Conservation (phyloP, 2,113 vertebrate species). For the Leptobrachium leishanense region DNA sequence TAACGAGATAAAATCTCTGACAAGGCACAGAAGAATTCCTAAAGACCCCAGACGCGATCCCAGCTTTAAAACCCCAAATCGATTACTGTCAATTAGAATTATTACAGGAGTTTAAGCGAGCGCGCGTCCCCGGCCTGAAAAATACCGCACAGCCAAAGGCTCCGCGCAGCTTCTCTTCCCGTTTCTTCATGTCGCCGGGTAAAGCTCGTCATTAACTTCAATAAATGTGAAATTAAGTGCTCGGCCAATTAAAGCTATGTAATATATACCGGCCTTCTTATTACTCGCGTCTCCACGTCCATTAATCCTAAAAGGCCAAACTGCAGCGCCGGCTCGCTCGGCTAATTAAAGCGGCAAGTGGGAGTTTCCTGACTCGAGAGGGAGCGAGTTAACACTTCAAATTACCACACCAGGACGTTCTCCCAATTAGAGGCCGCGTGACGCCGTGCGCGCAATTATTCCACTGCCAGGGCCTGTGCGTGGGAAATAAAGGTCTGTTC, state of each 20-base stretch:
- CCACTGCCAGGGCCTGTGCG: no score
- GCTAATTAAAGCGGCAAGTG: conserved; percentile 8
- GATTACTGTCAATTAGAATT: conserved; percentile 14
- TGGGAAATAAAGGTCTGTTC: no score
- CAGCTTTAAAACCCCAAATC: not conserved
- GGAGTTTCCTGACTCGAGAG: not conserved
- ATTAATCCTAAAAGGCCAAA: conserved; percentile 15
- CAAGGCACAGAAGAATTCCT: not conserved
- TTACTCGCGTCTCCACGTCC: not conserved
- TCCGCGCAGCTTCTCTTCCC: not conserved
- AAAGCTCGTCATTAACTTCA: not conserved
- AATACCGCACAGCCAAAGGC: not conserved
- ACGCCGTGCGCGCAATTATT: no score
- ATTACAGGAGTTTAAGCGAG: conserved; percentile 8
- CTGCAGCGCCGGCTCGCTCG: not conserved
- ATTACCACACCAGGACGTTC: conserved; percentile 16
- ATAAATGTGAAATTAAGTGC: conserved; percentile 20
- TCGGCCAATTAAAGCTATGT: conserved; percentile 16
- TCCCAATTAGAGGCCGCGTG: conserved; percentile 16
- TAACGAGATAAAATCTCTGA: conserved; percentile 15
- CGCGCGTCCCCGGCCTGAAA: not conserved
- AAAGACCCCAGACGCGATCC: not conserved
- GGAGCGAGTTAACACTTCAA: not conserved
- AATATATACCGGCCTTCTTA: not conserved
- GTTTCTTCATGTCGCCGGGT: not conserved